Conservation (phyloP, 2,888 invertebrate genomes). For the Troides oblongomaculatus region DNA sequence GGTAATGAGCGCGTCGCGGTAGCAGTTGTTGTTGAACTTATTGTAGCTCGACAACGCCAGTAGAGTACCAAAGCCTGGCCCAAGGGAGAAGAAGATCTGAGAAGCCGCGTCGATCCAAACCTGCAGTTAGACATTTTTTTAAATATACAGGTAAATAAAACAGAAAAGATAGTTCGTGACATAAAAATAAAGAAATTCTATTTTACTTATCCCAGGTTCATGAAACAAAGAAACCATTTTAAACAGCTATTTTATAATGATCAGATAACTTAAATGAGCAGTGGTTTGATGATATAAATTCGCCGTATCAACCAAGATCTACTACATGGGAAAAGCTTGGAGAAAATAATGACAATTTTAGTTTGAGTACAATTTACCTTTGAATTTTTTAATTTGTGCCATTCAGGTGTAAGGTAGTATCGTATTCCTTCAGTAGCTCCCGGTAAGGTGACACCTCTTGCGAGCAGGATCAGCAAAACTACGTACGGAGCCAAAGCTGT, state of each 20-base stretch:
- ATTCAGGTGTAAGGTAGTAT: constrained; percentile 93
- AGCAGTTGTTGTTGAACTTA: constrained; percentile 95
- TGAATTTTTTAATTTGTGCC: constrained; percentile 89
- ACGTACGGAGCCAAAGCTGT: constrained; percentile 96
- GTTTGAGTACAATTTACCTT: constrained; percentile 72
- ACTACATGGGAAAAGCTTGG: no score
- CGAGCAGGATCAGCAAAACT: constrained; percentile 91
- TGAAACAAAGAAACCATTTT: no score
- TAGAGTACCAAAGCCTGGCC: constrained; percentile 95
- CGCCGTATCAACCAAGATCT: no score
- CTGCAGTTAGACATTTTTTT: constrained; percentile 54
- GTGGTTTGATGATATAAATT: no score
- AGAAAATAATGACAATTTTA: no score
- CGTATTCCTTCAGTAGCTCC: constrained; percentile 92
- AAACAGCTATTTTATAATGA: no score
- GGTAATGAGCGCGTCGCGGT: constrained; percentile 93
- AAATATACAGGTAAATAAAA: no score
- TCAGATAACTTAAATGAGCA: no score
- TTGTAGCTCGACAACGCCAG: constrained; percentile 95
- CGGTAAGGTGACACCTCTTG: constrained; percentile 91
- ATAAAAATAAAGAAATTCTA: no score
- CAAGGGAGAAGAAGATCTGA: constrained; percentile 95
- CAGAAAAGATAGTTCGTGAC: no score
- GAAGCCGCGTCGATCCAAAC: constrained; percentile 97
- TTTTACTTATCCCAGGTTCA: no score